Evolutionary conservation across 2,888 invertebrate species (phyloP).

Genomic region (Acleris cristana): DNA sequence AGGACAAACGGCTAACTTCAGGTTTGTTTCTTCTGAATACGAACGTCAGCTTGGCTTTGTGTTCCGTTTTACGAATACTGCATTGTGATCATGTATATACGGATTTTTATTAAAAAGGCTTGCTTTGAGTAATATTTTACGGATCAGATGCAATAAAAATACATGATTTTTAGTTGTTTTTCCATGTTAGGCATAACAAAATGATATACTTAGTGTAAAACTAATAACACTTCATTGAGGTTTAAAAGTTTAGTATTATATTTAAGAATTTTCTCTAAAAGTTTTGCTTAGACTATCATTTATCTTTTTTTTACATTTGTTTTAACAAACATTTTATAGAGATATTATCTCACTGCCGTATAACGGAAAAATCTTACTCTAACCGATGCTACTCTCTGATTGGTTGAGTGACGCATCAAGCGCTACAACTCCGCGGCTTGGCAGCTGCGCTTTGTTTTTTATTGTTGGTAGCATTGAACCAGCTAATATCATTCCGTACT

Average conservation of each 20-base stretch:
- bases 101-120: no score
- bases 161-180: no score
- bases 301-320: background rate
- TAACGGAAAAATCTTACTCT: slow-evolving; percentile 50
- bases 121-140: no score
- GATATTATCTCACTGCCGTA: slow-evolving; percentile 39
- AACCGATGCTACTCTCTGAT: slow-evolving; percentile 56
- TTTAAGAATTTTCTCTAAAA: background rate
- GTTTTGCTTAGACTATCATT: background rate
- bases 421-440: slow-evolving; percentile 46
- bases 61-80: slow-evolving; percentile 54
- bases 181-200: no score
- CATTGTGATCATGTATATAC: background rate
- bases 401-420: slow-evolving; percentile 54
- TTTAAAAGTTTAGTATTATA: no score
- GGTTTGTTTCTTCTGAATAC: slow-evolving; percentile 79
- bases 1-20: slow-evolving; percentile 71
- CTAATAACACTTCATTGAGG: no score
- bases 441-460: slow-evolving; percentile 45
- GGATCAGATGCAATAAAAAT: no score
- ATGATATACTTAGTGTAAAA: no score
- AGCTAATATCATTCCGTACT: slow-evolving; percentile 61
- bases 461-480: slow-evolving; percentile 56
- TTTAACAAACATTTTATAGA: background rate
- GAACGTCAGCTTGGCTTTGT: slow-evolving; percentile 58